phyloP scores from a whole-genome alignment of 2,113 vertebrate genomes.

The Phrynosoma platyrhinos region DNA sequence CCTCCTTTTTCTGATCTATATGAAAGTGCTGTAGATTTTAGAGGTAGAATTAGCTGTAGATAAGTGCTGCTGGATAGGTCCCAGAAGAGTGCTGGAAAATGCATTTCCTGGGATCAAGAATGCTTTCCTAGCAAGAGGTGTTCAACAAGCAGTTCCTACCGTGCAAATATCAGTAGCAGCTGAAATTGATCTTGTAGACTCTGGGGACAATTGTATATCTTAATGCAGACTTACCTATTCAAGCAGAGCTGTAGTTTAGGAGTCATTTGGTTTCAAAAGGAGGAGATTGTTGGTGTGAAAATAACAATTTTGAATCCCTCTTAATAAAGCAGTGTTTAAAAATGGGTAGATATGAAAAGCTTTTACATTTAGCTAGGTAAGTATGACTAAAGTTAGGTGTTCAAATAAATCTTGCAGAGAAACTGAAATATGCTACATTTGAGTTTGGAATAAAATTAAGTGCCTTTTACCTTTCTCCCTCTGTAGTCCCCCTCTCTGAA shows the following conservation, averaged over 20 bases:
- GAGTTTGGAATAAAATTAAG: not conserved
- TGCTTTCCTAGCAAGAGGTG: not conserved
- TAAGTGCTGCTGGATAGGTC: conserved; percentile 16
- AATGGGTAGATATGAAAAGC: not conserved
- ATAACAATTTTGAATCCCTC: not conserved
- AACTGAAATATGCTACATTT: not conserved
- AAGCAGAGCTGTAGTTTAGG: conserved; percentile 24
- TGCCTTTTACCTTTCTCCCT: no score
- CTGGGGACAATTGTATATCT: accelerated
- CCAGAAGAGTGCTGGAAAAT: conserved; percentile 13
- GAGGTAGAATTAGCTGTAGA: not conserved
- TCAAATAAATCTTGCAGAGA: not conserved
- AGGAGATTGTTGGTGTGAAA: not conserved
- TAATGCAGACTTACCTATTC: not conserved
- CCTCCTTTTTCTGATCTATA: conserved; percentile 2
- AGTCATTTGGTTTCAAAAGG: not conserved
- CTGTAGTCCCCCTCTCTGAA: no score
- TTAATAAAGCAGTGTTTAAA: not conserved
- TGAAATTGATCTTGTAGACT: not conserved
- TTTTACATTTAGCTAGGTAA: not conserved
- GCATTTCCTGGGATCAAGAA: not conserved
- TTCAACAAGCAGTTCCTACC: not conserved
- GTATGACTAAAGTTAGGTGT: not conserved
- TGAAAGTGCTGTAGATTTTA: conserved; percentile 13
- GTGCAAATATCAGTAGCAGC: not conserved